A percentile compares a stretch with the other conserved stretches of the same genome.
Conservation (phyloP, 2,888 invertebrate species). For the Acronicta psi region DNA sequence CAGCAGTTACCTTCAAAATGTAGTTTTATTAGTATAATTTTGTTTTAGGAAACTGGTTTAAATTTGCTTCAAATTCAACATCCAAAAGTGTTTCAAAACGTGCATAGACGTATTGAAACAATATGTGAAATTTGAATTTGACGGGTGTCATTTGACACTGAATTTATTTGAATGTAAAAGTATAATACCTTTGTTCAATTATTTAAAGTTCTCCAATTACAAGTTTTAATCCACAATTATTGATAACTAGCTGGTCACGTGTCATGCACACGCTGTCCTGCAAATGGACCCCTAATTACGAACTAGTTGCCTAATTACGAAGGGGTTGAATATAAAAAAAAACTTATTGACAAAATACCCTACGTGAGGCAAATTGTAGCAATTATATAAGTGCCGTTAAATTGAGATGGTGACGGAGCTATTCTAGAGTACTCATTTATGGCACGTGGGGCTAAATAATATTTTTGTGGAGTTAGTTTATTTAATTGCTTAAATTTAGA, state of each 20-base stretch:
- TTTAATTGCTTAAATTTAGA: too few species aligned
- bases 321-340: constrained; percentile 33
- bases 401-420: constrained; percentile 4
- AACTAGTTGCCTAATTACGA: constrained; percentile 29
- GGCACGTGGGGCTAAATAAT: too few species aligned
- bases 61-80: too few species aligned
- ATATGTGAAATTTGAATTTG: neutral
- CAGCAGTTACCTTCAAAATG: too few species aligned
- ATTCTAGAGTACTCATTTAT: neutral
- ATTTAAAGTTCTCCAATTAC: constrained; percentile 34
- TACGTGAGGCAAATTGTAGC: constrained; percentile 14
- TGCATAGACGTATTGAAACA: too few species aligned
- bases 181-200: constrained; percentile 12
- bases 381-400: constrained; percentile 12
- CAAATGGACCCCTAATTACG: constrained; percentile 42
- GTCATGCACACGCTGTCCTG: constrained; percentile 55
- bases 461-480: too few species aligned
- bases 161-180: neutral
- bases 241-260: constrained; percentile 59
- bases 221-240: constrained; percentile 42
- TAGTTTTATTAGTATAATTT: too few species aligned
- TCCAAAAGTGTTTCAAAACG: too few species aligned
- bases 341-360: constrained; percentile 11
- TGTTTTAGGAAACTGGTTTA: too few species aligned
- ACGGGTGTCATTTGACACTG: neutral